Percentiles rank a stretch among this genome's conserved stretches.
Evolutionary conservation across 2,797 vertebrate genomes (phyloP).

Genomic region (Parambassis ranga): DNA sequence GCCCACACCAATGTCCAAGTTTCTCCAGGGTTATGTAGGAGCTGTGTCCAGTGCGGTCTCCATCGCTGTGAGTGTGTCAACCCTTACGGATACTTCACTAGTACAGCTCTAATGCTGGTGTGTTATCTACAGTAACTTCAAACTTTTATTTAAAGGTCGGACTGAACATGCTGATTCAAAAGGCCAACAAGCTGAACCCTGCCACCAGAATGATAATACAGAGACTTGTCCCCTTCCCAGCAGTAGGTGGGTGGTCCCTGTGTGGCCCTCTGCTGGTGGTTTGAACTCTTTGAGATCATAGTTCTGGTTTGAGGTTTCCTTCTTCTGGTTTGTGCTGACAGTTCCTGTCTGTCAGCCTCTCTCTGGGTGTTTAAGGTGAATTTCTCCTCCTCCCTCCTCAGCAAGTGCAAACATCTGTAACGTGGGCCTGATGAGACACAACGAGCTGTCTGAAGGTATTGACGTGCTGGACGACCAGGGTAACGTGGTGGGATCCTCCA

Average conservation of each 20-base stretch:
- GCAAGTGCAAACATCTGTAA: constrained; percentile 98
- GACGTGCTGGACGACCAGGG: constrained; percentile 88
- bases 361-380: neutral
- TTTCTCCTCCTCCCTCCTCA: constrained; percentile 48
- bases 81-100: too few relatives aligned
- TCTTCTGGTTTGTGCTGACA: neutral
- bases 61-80: constrained; percentile 90
- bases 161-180: constrained; percentile 93
- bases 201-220: constrained; percentile 93
- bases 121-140: neutral
- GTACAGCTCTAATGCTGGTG: neutral
- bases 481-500: constrained; percentile 92
- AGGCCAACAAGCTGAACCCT: constrained; percentile 90
- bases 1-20: constrained; percentile 93
- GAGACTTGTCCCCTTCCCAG: constrained; percentile 95
- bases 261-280: constrained; percentile 23
- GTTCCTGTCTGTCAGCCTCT: neutral
- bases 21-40: constrained; percentile 94
- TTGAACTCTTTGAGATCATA: too few relatives aligned
- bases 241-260: constrained; percentile 85
- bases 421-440: constrained; percentile 95
- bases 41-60: constrained; percentile 95
- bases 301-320: neutral
- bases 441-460: constrained; percentile 92
- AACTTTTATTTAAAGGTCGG: constrained; percentile 92